A percentile compares a stretch with the other conserved stretches of the same genome.
phyloP scores from a whole-genome alignment of 1,140 invertebrate genomes.

The Cotesia glomerata region DNA sequence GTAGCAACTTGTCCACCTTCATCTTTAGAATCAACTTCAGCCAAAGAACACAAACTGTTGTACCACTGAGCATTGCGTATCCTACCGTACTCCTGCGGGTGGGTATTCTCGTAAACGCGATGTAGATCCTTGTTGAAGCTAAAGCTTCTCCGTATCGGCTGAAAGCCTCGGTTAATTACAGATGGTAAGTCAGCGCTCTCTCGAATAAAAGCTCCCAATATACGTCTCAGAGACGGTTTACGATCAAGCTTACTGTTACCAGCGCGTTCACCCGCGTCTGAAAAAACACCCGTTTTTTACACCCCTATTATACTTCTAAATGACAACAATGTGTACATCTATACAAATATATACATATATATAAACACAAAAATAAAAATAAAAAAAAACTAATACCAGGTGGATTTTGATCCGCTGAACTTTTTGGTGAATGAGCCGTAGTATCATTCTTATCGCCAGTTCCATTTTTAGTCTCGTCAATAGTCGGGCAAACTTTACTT shows the following conservation, averaged over 20 bases:
- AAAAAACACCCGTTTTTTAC: neutral
- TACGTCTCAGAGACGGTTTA: conserved; percentile 46
- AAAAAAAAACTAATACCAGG: neutral
- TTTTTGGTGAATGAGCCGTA: neutral
- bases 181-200: conserved; percentile 52
- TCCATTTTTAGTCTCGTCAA: neutral
- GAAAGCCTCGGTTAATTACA: conserved; percentile 50
- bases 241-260: conserved; percentile 39
- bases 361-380: too few relatives aligned
- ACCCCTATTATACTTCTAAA: neutral
- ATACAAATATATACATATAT: too few relatives aligned
- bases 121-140: conserved; percentile 53
- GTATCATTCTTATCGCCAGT: neutral
- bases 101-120: conserved; percentile 38
- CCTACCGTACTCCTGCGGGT: conserved; percentile 32
- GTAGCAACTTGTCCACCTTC: conserved; percentile 30
- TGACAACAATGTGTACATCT: too few relatives aligned
- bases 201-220: conserved; percentile 48
- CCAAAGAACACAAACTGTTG: conserved; percentile 52
- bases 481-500: conserved; percentile 20
- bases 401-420: neutral
- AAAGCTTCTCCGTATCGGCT: conserved; percentile 52
- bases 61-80: conserved; percentile 47
- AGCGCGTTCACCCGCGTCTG: neutral
- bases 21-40: conserved; percentile 34